A percentile compares a stretch with the other conserved stretches of the same genome.
phyloP scores from a whole-genome alignment of 2,888 invertebrate genomes.

The Hydriomena furcata region DNA sequence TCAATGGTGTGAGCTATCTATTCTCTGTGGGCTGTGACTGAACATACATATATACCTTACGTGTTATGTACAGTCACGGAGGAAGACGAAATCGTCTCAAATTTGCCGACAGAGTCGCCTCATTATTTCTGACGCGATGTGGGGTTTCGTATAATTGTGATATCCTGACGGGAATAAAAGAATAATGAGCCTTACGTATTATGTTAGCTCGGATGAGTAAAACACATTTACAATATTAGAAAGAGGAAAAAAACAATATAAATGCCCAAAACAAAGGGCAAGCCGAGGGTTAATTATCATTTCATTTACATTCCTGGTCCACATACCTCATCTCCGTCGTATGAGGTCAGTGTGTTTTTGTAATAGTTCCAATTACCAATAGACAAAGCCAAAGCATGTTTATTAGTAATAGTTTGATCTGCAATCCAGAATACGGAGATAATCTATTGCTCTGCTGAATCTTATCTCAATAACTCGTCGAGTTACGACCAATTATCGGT shows the following conservation, averaged over 20 bases:
- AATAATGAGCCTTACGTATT: constrained; percentile 2
- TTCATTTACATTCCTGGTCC: too few species aligned
- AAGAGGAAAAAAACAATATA: too few species aligned
- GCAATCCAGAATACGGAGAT: background rate
- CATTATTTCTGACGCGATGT: constrained; percentile 16
- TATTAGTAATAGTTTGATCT: background rate
- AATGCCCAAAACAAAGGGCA: too few species aligned
- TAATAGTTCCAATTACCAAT: too few species aligned
- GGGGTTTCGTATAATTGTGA: constrained; percentile 4
- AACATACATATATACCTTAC: constrained; percentile 1
- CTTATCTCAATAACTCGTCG: constrained; percentile 17
- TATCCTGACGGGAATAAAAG: constrained; percentile 3
- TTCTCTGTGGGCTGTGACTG: background rate
- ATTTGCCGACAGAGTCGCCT: constrained; percentile 16
- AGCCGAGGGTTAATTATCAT: too few species aligned
- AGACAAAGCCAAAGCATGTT: too few species aligned
- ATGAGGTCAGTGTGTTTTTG: too few species aligned
- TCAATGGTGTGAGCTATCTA: background rate
- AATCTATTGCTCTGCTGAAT: constrained; percentile 3
- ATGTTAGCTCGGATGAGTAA: background rate
- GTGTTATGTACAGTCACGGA: constrained; percentile 19
- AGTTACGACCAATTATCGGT: constrained; percentile 19
- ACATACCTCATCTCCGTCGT: too few species aligned
- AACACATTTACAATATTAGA: too few species aligned
- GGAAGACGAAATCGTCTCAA: constrained; percentile 7